Base-by-base conservation (phyloP, 2,797 vertebrate species). In the Melanotaenia maccullochi region DNA sequence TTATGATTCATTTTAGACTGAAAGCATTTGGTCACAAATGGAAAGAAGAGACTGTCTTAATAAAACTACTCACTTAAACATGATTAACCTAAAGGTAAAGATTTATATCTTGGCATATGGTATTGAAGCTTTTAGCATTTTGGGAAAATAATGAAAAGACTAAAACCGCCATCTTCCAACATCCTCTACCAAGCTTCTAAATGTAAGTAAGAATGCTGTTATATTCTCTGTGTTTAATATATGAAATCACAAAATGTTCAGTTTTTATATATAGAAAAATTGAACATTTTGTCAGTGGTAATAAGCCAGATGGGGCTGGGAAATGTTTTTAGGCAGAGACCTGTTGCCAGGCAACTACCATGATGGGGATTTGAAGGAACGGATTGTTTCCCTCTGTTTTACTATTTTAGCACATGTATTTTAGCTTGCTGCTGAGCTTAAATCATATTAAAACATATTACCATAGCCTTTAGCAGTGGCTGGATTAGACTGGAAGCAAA, bases 1-100 rank as follows among this genome's bases (percentile, higher is more conserved):
- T 84, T 60, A 62, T 65, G 24, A 35, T 75, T 79, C 71, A 60
- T 65, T 71, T 81, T 68, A 22, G 36, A 68, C 60, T 33, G 38
- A 47, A 81, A 56, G 71, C 68, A 75, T 86, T 86, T 88, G 83
- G 87, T 91, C 88, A 86, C 73, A 74, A 84, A 78, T 67, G 24
- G 56, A 77, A 49, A 47, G 73, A 75, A 68, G 55, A 78, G 49
- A 49, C 44, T 58, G 52, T 66, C 20, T 35, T 32, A 35, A 58
- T 14, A 33, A 54, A 67, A 47, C n/a, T 66, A 25, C 20, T 58
- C n/a, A 47, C 52, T 55, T 14, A 59, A 59, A 59, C 33, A 13
- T 49, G 47, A 68, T 25, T 49, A 47, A 58, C 54, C 20, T 14
- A 47, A 67, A 68, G 40, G 65, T 49, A 59, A 49, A 49, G 0